These are phyloP conservation scores for Oreonectes daqikongensis DNA, from an alignment of 2,797 vertebrate species.

Conservation along the genomic window DNA sequence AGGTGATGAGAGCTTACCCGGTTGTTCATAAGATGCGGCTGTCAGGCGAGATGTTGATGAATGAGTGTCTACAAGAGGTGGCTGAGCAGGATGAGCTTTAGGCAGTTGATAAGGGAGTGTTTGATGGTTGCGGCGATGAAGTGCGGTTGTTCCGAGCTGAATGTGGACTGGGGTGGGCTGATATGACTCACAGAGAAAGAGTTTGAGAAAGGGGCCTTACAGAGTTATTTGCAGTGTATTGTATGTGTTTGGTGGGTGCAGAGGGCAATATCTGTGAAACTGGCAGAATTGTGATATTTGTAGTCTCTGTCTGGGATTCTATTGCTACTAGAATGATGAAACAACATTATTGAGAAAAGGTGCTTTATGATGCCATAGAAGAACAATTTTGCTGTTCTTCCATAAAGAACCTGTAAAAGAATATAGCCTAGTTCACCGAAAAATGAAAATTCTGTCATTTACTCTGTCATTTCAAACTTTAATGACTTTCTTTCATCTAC, in stretches of 20 bases:
- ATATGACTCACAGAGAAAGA: conserved; percentile 31
- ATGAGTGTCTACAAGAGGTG: conserved; percentile 34
- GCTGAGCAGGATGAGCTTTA: conserved; percentile 20
- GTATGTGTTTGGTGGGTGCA: not conserved
- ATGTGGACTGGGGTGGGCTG: conserved; percentile 21
- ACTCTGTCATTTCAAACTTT: too few species aligned
- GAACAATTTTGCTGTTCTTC: too few species aligned
- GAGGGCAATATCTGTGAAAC: not conserved
- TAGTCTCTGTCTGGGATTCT: not conserved
- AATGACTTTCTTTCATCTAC: too few species aligned
- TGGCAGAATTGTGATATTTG: not conserved
- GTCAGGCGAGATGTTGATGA: conserved; percentile 37
- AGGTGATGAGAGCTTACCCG: conserved; percentile 39
- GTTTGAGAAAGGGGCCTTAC: not conserved
- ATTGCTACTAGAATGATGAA: not conserved
- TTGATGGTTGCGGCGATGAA: conserved; percentile 6
- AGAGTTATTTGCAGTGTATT: conserved; percentile 17
- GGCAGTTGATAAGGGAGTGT: conserved; percentile 24
- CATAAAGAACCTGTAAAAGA: too few species aligned
- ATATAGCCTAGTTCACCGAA: too few species aligned
- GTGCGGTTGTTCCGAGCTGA: conserved; percentile 15
- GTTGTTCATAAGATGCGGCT: conserved; percentile 38
- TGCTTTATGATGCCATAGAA: too few species aligned
- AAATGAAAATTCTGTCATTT: too few species aligned
- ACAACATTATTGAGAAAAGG: not conserved